Percentiles rank a stretch among this genome's conserved stretches.
Evolutionary conservation across 1,140 invertebrate species (phyloP).

Genomic region (Drosophila erecta): DNA sequence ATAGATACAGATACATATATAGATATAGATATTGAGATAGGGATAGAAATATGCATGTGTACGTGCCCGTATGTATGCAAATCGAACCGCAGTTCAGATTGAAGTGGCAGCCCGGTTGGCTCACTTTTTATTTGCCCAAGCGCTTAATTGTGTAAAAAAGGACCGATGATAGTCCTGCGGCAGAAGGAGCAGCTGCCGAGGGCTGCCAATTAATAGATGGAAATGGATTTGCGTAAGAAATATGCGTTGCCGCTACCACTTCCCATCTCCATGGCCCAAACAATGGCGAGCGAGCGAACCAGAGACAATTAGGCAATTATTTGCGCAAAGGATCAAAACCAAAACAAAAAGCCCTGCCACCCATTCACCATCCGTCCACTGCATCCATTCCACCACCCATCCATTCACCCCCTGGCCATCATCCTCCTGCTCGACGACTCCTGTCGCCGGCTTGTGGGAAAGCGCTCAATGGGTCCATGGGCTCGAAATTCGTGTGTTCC

Average conservation of each 20-base stretch:
- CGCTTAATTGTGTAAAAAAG: conserved; percentile 75
- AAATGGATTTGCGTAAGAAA: conserved; percentile 81
- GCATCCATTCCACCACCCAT: conserved; percentile 4
- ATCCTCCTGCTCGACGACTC: no score
- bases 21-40: no score
- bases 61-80: conserved; percentile 10
- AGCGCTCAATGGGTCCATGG: conserved; percentile 30
- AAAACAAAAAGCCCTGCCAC: conserved; percentile 74
- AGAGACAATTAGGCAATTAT: conserved; percentile 84
- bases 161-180: conserved; percentile 29
- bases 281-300: conserved; percentile 50
- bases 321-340: conserved; percentile 83
- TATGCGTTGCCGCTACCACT: conserved; percentile 66
- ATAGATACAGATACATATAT: no score
- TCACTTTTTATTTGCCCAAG: conserved; percentile 74
- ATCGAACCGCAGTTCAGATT: conserved; percentile 31
- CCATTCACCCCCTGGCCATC: not conserved
- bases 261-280: conserved; percentile 21
- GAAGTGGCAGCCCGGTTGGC: conserved; percentile 1
- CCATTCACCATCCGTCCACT: conserved; percentile 21
- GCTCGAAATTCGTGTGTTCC: conserved; percentile 21
- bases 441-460: conserved; percentile 36
- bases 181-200: conserved; percentile 48
- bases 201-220: conserved; percentile 79
- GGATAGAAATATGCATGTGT: not conserved